Percentiles rank a stretch among this genome's conserved stretches.
Evolutionary conservation across 2,888 invertebrate genomes (phyloP).

Genomic region (Drosophila maculinotata): DNA sequence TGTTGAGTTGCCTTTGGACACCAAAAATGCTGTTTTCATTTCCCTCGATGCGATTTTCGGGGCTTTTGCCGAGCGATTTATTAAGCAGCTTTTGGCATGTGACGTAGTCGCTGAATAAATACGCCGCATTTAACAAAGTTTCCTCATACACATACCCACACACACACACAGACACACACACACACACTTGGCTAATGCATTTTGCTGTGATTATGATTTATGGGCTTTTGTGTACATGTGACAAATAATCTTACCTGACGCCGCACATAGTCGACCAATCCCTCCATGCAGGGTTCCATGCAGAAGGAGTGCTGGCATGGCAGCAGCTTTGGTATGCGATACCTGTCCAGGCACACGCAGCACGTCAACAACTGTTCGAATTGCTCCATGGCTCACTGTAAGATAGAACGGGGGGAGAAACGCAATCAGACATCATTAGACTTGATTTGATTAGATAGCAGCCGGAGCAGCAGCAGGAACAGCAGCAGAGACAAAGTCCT

Average conservation of each 20-base stretch:
- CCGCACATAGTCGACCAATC: slow-evolving; percentile 96
- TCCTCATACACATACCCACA: slow-evolving; percentile 34
- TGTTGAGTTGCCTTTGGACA: slow-evolving; percentile 48
- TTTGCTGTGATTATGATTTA: slow-evolving; percentile 58
- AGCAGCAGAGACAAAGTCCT: slow-evolving; percentile 54
- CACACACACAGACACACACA: slow-evolving; percentile 12
- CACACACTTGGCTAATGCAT: slow-evolving; percentile 45
- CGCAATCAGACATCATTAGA: slow-evolving; percentile 69
- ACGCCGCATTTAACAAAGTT: slow-evolving; percentile 65
- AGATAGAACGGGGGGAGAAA: slow-evolving; percentile 35
- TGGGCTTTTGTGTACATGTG: slow-evolving; percentile 23
- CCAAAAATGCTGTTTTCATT: slow-evolving; percentile 62
- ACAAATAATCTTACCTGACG: slow-evolving; percentile 89
- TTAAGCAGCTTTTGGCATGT: slow-evolving; percentile 66
- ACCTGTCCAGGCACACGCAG: slow-evolving; percentile 99
- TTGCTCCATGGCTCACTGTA: slow-evolving; percentile 92
- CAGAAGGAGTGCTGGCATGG: slow-evolving; percentile 99
- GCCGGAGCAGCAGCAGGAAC: too few species aligned
- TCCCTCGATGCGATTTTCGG: slow-evolving; percentile 61
- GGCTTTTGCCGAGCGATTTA: slow-evolving; percentile 56
- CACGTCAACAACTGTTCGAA: slow-evolving; percentile 99
- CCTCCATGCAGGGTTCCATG: slow-evolving; percentile 99
- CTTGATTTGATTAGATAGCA: slow-evolving; percentile 68
- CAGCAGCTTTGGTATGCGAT: slow-evolving; percentile 97
- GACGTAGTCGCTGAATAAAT: slow-evolving; percentile 68